These are phyloP conservation scores for Eulemur albifrons DNA, from an alignment of 2,797 vertebrate genomes.

Conservation along the genomic window DNA sequence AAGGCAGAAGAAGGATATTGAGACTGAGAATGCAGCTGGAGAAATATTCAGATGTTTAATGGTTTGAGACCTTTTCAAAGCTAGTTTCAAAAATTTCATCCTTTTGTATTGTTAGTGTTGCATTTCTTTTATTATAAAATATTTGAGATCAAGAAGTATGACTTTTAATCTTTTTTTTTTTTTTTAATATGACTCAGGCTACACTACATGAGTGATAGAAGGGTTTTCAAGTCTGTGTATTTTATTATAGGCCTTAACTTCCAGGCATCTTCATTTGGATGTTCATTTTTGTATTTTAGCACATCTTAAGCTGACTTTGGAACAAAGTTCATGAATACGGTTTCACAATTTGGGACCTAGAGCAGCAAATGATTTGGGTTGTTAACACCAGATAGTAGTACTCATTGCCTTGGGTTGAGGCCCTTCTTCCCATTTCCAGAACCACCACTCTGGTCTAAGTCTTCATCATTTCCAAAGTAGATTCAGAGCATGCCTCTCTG, in stretches of 20 bases:
- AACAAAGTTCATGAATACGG: neutral
- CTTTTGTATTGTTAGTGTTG: neutral
- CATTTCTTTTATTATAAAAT: constrained; percentile 43
- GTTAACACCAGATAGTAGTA: neutral
- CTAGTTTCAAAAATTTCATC: neutral
- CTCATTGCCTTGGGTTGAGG: neutral
- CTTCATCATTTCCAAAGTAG: neutral
- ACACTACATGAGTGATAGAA: neutral
- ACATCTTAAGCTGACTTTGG: neutral
- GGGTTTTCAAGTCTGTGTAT: neutral
- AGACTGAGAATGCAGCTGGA: neutral
- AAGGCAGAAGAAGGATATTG: neutral
- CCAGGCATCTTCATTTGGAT: constrained; percentile 18
- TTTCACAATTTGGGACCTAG: neutral
- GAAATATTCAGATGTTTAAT: neutral
- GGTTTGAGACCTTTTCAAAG: neutral
- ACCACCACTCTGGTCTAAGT: neutral
- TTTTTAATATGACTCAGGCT: neutral
- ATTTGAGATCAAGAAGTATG: neutral
- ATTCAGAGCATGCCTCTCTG: neutral
- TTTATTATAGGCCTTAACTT: neutral
- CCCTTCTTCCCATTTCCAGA: neutral
- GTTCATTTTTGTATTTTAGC: constrained; percentile 8
- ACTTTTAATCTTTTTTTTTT: neutral
- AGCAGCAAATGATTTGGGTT: neutral